phyloP scores from a whole-genome alignment of 1,140 invertebrate genomes.

The Nasonia giraulti region DNA sequence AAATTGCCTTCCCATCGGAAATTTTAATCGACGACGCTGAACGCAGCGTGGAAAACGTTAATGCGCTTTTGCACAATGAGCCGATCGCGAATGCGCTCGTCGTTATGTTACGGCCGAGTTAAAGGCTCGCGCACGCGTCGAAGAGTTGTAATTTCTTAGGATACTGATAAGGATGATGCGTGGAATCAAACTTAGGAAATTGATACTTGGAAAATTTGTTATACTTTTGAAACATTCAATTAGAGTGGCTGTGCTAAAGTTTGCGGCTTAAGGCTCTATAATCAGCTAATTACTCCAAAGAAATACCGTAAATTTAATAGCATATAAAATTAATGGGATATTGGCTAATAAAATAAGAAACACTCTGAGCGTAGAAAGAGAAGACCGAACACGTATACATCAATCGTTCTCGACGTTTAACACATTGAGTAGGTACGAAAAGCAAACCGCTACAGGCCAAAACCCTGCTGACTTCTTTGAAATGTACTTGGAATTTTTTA shows the following conservation, averaged over 20 bases:
- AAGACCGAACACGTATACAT: background rate
- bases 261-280: background rate
- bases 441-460: background rate
- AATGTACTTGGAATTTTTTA: background rate
- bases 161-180: no score
- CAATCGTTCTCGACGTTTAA: background rate
- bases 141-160: no score
- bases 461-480: background rate
- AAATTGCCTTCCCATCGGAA: slow-evolving; percentile 19
- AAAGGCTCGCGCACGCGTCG: no score
- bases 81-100: background rate
- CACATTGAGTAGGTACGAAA: background rate
- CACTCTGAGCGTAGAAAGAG: background rate
- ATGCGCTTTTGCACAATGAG: background rate
- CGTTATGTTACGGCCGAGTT: no score
- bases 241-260: background rate
- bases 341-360: background rate
- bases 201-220: background rate
- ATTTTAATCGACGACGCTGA: background rate
- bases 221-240: background rate
- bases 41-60: background rate
- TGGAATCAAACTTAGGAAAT: background rate
- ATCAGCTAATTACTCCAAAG: background rate
- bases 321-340: background rate
- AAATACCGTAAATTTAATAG: background rate